Percentiles rank a stretch among this genome's conserved stretches.
phyloP scores from a whole-genome alignment of 2,797 vertebrate species.

The Scyliorhinus canicula region DNA sequence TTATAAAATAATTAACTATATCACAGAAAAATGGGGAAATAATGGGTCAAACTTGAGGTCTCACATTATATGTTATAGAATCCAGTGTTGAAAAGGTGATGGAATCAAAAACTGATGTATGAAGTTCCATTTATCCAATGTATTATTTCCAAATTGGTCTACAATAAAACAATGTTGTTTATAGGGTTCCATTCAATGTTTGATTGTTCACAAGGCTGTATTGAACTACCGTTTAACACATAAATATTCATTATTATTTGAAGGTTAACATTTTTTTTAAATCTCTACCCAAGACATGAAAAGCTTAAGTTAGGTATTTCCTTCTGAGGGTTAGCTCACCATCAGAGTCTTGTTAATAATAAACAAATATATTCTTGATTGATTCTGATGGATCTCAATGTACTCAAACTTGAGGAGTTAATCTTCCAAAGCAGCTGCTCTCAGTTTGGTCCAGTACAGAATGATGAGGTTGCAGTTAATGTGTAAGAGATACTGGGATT shows the following conservation, averaged over 20 bases:
- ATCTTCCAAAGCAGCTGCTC: conserved; percentile 61
- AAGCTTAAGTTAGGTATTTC: not conserved
- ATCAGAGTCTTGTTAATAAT: not conserved
- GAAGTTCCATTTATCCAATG: not conserved
- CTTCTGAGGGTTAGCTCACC: not conserved
- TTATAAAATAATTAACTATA: not conserved
- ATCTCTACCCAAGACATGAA: not conserved
- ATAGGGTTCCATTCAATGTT: not conserved
- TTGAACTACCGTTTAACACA: not conserved
- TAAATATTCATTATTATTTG: not conserved
- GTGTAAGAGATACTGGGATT: conserved; percentile 61
- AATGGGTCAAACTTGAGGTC: not conserved
- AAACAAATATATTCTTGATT: not conserved
- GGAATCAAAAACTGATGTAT: too few species aligned
- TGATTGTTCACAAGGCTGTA: too few species aligned
- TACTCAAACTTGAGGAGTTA: conserved; percentile 41
- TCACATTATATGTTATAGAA: not conserved
- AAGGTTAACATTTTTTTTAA: not conserved
- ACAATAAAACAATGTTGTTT: too few species aligned
- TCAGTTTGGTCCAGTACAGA: conserved; percentile 47
- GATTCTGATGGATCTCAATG: not conserved
- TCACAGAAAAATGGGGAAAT: not conserved
- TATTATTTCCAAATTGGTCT: not conserved
- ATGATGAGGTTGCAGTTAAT: conserved; percentile 49
- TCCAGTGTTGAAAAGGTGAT: not conserved